A percentile compares a stretch with the other conserved stretches of the same genome.
Conservation (phyloP, 2,113 vertebrate genomes). For the Dicaeum eximium region DNA sequence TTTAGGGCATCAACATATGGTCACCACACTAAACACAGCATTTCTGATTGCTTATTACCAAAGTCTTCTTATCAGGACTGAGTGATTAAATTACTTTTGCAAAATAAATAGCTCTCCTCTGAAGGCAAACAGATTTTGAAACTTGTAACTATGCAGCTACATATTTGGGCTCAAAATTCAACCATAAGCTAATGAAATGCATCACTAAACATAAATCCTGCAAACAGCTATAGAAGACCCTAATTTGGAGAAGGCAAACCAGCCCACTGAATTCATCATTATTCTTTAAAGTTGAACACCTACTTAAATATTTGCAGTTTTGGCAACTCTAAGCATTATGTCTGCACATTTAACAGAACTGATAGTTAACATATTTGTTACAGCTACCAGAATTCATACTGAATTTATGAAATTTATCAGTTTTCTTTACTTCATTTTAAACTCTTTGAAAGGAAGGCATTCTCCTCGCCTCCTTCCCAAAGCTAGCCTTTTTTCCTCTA, state of each 20-base stretch:
- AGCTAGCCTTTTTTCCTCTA: background rate
- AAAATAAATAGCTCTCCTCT: background rate
- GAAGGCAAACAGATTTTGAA: background rate
- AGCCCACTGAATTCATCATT: background rate
- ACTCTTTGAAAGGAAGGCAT: background rate
- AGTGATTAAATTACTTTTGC: background rate
- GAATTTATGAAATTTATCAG: background rate
- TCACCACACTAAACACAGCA: background rate
- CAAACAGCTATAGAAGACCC: background rate
- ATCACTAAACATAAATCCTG: background rate
- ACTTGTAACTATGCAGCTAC: background rate
- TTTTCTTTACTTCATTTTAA: background rate
- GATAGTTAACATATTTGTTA: background rate
- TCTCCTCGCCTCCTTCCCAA: background rate
- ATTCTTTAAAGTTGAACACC: background rate
- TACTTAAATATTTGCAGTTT: background rate
- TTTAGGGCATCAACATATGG: background rate
- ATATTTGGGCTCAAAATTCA: background rate
- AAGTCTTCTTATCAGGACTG: background rate
- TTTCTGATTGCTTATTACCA: background rate
- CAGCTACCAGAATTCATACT: background rate
- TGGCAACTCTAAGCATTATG: background rate
- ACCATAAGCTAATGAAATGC: background rate
- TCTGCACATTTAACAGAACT: background rate
- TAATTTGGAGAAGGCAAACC: background rate